These are phyloP conservation scores for Babyrousa celebensis DNA, from an alignment of 2,797 vertebrate species.

Conservation along the genomic window DNA sequence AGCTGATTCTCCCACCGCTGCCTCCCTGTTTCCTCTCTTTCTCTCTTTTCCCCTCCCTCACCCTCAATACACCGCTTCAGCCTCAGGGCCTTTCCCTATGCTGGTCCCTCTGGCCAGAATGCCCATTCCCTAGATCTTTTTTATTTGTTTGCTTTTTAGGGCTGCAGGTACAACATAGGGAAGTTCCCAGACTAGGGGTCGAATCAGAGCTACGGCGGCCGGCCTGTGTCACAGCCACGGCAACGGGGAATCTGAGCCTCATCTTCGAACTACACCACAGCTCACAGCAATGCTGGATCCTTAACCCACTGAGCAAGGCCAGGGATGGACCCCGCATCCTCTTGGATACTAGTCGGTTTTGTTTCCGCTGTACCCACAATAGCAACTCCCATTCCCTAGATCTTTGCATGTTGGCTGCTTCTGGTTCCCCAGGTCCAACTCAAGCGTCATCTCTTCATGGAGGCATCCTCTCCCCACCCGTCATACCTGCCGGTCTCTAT, in stretches of 20 bases:
- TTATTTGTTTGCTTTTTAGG: too few species aligned
- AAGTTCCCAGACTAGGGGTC: too few species aligned
- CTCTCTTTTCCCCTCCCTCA: neutral
- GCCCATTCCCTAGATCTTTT: neutral
- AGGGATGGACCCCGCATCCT: too few species aligned
- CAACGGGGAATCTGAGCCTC: too few species aligned
- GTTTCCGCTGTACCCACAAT: too few species aligned
- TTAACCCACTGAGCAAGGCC: too few species aligned
- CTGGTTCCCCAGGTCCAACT: neutral
- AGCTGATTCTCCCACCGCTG: rapidly evolving
- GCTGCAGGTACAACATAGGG: too few species aligned
- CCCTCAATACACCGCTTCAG: rapidly evolving
- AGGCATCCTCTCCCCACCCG: neutral
- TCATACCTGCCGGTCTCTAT: neutral
- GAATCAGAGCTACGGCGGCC: too few species aligned
- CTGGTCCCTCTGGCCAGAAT: neutral
- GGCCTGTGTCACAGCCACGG: too few species aligned
- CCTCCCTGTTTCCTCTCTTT: neutral
- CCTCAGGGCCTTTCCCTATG: slow-evolving; percentile 1
- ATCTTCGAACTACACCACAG: too few species aligned
- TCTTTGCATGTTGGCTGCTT: neutral
- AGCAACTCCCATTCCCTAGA: neutral
- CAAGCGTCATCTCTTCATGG: neutral
- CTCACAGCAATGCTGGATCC: too few species aligned
- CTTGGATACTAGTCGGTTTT: too few species aligned